A percentile compares a stretch with the other conserved stretches of the same genome.
phyloP scores from a whole-genome alignment of 2,888 invertebrate genomes.

The Tachina lurida region DNA sequence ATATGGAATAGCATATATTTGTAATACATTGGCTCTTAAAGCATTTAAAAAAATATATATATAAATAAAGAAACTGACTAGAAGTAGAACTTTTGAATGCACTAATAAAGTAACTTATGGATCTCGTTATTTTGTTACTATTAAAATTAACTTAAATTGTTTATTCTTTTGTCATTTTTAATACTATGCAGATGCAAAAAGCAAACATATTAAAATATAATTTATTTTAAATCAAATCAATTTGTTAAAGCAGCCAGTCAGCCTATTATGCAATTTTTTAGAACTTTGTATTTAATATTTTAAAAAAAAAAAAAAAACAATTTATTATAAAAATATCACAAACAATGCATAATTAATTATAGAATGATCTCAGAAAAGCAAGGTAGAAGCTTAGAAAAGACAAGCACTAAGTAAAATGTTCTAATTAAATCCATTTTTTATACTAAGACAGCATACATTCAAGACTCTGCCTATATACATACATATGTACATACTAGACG shows the following conservation, averaged over 20 bases:
- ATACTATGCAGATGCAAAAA: neutral
- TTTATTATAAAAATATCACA: constrained; percentile 4
- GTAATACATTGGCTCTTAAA: constrained; percentile 31
- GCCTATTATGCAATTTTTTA: constrained; percentile 2
- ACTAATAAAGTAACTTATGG: constrained; percentile 49
- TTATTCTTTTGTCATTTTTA: neutral
- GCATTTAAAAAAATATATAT: neutral
- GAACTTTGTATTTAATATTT: neutral
- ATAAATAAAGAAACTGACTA: neutral
- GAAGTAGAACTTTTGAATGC: constrained; percentile 9
- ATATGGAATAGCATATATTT: constrained; percentile 1
- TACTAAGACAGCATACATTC: too few species aligned
- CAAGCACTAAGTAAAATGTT: constrained; percentile 3
- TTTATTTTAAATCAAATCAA: neutral
- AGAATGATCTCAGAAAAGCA: constrained; percentile 15
- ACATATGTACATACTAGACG: too few species aligned
- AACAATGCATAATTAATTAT: neutral
- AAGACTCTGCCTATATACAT: neutral
- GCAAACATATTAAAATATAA: neutral
- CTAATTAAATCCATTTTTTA: too few species aligned
- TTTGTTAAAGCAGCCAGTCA: neutral
- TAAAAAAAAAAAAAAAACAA: neutral
- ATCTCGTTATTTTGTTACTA: constrained; percentile 48
- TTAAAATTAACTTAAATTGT: neutral
- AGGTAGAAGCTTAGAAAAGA: neutral